Percentiles rank a stretch among this genome's conserved stretches.
Evolutionary conservation across 2,113 vertebrate species (phyloP).

Genomic region (Gnathonemus longibarbis): DNA sequence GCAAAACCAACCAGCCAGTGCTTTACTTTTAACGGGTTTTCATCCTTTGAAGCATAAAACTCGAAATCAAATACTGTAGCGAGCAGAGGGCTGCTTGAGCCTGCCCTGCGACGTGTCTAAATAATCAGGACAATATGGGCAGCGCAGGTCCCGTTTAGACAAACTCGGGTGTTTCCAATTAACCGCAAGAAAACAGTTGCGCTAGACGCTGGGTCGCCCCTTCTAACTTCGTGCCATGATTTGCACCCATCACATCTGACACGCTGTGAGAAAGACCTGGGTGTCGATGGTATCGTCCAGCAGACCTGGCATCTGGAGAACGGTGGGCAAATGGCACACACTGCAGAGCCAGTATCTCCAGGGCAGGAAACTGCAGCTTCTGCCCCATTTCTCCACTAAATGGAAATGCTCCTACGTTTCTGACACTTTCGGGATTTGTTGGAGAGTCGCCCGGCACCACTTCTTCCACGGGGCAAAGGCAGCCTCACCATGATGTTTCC

Average conservation of each 20-base stretch:
- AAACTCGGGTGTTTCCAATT: not conserved
- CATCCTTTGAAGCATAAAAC: not conserved
- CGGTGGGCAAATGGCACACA: not conserved
- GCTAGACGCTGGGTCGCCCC: not conserved
- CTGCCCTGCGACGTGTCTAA: not conserved
- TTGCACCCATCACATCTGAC: not conserved
- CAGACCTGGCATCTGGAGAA: not conserved
- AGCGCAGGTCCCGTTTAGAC: not conserved
- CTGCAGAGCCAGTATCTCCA: not conserved
- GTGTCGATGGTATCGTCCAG: too few relatives aligned
- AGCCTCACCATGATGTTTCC: not conserved
- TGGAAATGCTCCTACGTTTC: not conserved
- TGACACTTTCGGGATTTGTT: not conserved
- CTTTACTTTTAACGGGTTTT: not conserved
- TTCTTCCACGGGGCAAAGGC: not conserved
- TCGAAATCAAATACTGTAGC: not conserved
- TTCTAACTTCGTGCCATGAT: not conserved
- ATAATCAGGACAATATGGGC: not conserved
- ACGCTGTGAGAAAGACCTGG: not conserved
- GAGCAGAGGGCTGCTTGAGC: not conserved
- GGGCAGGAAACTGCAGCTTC: not conserved
- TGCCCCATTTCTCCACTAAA: not conserved
- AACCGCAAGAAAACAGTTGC: not conserved
- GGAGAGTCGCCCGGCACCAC: not conserved
- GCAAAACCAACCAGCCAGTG: not conserved